Evolutionary conservation across 1,140 invertebrate species (phyloP).

Genomic region (Papilio dardanus): DNA sequence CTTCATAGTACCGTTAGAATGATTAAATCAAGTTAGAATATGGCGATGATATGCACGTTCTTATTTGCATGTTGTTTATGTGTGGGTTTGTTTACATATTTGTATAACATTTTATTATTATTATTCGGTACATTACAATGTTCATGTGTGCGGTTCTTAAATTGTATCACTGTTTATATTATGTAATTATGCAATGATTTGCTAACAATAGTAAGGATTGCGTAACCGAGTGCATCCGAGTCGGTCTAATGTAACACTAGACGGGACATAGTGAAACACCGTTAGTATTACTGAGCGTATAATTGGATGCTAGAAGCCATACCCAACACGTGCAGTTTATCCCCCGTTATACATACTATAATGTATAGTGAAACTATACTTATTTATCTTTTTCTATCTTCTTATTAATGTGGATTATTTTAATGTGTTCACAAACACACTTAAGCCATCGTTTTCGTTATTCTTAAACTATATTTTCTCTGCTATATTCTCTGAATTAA

Average conservation of each 20-base stretch:
- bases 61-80: neutral
- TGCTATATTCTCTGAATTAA: too few relatives aligned
- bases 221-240: slow-evolving; percentile 32
- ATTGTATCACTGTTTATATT: slow-evolving; percentile 2
- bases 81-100: neutral
- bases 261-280: slow-evolving; percentile 45
- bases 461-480: too few relatives aligned
- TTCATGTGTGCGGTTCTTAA: neutral
- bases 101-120: neutral
- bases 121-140: neutral
- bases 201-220: slow-evolving; percentile 26
- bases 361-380: slow-evolving; percentile 24
- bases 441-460: too few relatives aligned
- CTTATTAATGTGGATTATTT: neutral
- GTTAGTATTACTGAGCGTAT: slow-evolving; percentile 45
- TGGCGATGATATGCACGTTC: neutral
- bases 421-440: neutral
- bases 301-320: slow-evolving; percentile 62
- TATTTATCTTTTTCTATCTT: slow-evolving; percentile 6
- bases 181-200: slow-evolving; percentile 20
- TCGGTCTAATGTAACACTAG: slow-evolving; percentile 50
- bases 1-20: too few relatives aligned
- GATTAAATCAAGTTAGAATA: neutral
- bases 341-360: slow-evolving; percentile 26
- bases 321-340: slow-evolving; percentile 40